Evolutionary conservation across 2,888 invertebrate genomes (phyloP), one percentile per base, ranked within the genome.

Genomic region (Callyntrura guangdongensis): DNA sequence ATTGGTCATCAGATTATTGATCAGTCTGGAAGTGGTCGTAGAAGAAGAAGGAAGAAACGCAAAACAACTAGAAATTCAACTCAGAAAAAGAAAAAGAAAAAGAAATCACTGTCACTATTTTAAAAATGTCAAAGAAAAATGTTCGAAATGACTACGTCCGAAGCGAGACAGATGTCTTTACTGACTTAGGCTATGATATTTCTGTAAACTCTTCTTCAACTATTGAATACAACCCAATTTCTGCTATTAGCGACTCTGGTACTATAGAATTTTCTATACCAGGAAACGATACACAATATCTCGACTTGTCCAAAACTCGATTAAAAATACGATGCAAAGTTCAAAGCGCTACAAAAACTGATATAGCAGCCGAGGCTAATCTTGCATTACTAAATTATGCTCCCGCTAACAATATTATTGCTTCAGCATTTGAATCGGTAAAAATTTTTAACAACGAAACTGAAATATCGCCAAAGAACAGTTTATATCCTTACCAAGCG

Each of bases 231-330:
- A 22, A 77, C 9, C 82, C 91, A 12, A 79, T 22, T 9, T 36
- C 72, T 0, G n/a, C 85, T 8, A 12, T 90, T 0, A 61, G n/a
- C n/a, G n/a, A n/a, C n/a, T n/a, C n/a, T n/a, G n/a, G n/a, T n/a
- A n/a, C n/a, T n/a, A n/a, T n/a, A n/a, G 64, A 69, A n/a, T 92
- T 92, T 64, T 27, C 47, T 27, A 64, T 92, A 0, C 88, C 36
- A 11, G 74, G 89, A 11, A 91, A 77, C 56, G 92, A 92, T 36
- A 69, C 27, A 5, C 92, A 92, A 17, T 92, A 91, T 59, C 49
- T 92, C 3, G 91, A 90, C 22, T 5, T 88, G 36, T 3, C 59
- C 0, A 49, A 81, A 56, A 86, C 90, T 17, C 27, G 81, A 64
- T 59, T 92, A 6, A 79, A 88, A 22, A 11, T 92, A 1, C 20